Conservation (phyloP, 2,888 invertebrate genomes). For the Tetranychus truncatus region DNA sequence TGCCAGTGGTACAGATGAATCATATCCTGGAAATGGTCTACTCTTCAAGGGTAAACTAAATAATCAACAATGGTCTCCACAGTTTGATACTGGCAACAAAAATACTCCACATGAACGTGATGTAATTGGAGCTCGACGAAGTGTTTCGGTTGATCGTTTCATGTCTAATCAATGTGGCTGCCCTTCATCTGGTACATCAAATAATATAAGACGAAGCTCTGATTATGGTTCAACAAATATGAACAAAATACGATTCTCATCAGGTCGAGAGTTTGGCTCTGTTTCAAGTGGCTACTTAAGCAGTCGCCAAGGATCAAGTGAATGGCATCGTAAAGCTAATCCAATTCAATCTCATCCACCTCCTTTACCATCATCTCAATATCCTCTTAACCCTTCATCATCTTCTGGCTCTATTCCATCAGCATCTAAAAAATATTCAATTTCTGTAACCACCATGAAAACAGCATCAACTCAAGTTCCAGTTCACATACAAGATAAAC, state of each 20-base stretch:
- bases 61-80: neutral
- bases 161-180: neutral
- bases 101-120: neutral
- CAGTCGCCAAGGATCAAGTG: conserved; percentile 18
- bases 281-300: conserved; percentile 25
- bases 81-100: neutral
- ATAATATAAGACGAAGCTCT: neutral
- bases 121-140: neutral
- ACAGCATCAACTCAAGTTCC: conserved; percentile 29
- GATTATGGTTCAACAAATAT: conserved; percentile 9
- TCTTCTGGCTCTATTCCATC: conserved; percentile 1
- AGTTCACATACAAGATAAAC: conserved; percentile 28
- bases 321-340: neutral
- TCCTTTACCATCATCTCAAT: neutral
- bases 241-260: conserved; percentile 20
- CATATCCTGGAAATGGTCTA: neutral
- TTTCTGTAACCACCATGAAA: conserved; percentile 23
- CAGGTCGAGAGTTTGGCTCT: conserved; percentile 24
- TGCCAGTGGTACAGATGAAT: neutral
- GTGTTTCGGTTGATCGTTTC: conserved; percentile 1
- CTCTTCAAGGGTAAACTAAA: neutral
- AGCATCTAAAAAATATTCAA: conserved; percentile 16
- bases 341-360: neutral
- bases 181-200: neutral
- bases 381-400: neutral